Base-by-base conservation (phyloP, 1,140 invertebrate genomes). In the Papilio machaon region DNA sequence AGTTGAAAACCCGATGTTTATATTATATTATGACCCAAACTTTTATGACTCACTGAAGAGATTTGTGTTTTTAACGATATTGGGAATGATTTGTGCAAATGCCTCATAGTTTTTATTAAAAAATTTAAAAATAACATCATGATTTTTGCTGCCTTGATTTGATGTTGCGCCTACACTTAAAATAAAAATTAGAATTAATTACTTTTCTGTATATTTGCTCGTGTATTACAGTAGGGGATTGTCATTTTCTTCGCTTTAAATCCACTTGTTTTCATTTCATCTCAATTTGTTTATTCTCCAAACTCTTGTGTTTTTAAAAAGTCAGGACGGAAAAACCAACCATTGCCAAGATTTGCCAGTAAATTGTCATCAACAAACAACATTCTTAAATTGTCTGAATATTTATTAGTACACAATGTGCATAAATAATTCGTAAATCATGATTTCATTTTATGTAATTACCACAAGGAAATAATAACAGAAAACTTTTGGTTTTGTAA, bases 311-410 rank as follows among this genome's bases (percentile, higher is more conserved):
- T 38, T 67, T 17, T 35, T 70, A 70, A 9, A 67, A 30, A 11
- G 64, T 70, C 64, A 70, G 30, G 2, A 70, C 30, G 11, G 38
- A 70, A 23, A 70, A 70, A 64, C 30, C 7, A 38, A 70, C 13
- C 64, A 13, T 76, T 54, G 74, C 43, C 74, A 76, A 76, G 46
- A 49, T n/a, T 15, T 76, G 46, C 17, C 9, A 30, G 46, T 52
- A 76, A 76, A 54, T 76, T 76, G 47, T 76, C 46, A 76, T 76
- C 47, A 49, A 49, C 8, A 30, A 76, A 76, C 46, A 49, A 76
- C 47, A 52, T 23, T 15, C 19, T 49, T 74, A 74, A 74, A 74
- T 76, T 52, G 23, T 70, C 30, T 17, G 64, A 64, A 64, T 2
- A 30, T 64, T 64, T 70, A 17, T 35, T 35, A 35, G 4, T 35